Conservation (phyloP, 1,140 invertebrate genomes). For the Oryzaephilus surinamensis region DNA sequence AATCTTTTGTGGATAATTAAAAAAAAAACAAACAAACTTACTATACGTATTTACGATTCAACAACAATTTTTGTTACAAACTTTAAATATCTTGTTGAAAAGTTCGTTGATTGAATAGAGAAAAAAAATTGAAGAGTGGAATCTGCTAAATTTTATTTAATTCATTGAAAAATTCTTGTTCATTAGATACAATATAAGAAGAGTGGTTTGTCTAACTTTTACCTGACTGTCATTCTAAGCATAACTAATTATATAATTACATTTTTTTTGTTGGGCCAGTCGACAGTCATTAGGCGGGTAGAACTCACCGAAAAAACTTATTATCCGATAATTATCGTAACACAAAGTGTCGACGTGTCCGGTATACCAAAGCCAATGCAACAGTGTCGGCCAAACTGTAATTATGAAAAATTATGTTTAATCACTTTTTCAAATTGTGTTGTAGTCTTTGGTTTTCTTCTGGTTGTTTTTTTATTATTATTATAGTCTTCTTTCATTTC, state of each 20-base stretch:
- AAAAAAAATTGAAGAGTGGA: no score
- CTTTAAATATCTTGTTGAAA: no score
- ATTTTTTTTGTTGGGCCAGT: slow-evolving; percentile 20
- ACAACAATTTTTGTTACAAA: no score
- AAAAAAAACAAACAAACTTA: no score
- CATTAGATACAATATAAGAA: slow-evolving; percentile 24
- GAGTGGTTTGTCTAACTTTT: slow-evolving; percentile 27
- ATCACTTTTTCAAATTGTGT: slow-evolving; percentile 13
- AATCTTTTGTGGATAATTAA: no score
- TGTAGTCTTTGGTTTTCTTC: not conserved
- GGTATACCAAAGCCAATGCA: slow-evolving; percentile 5
- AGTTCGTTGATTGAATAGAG: no score
- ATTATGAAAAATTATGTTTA: slow-evolving; percentile 28
- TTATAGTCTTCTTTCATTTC: no score
- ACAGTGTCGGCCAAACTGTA: slow-evolving; percentile 21
- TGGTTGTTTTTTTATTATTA: slow-evolving; percentile 7
- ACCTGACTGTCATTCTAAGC: slow-evolving; percentile 32
- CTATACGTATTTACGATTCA: no score
- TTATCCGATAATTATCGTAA: slow-evolving; percentile 26
- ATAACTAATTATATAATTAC: slow-evolving; percentile 35
- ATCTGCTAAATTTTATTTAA: no score
- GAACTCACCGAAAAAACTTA: slow-evolving; percentile 16
- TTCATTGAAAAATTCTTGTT: slow-evolving; percentile 19
- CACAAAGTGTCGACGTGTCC: slow-evolving; percentile 19
- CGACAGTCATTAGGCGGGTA: slow-evolving; percentile 21